These are phyloP conservation scores for Homalodisca vitripennis DNA, from an alignment of 1,140 invertebrate species.

Conservation along the genomic window DNA sequence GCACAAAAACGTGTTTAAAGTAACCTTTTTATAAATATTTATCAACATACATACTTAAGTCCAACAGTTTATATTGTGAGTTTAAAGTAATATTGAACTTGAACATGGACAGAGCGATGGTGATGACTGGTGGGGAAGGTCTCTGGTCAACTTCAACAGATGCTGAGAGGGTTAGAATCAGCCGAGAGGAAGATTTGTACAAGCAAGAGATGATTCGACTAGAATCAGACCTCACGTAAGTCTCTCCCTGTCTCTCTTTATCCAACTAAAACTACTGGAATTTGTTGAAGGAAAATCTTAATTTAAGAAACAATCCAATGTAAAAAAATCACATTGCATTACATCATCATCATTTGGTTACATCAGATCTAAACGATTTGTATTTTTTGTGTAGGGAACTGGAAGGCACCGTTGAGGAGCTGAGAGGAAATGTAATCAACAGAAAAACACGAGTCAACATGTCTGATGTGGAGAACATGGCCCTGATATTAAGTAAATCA, in stretches of 20 bases:
- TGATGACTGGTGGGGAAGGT: slow-evolving; percentile 60
- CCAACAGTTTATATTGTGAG: no score
- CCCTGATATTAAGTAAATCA: slow-evolving; percentile 82
- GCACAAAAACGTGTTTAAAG: no score
- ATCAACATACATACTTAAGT: no score
- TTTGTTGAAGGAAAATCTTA: no score
- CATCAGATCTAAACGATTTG: no score
- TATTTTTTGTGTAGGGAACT: slow-evolving; percentile 78
- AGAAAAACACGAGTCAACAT: slow-evolving; percentile 93
- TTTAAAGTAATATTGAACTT: no score
- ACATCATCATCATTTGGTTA: no score
- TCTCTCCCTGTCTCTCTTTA: no score
- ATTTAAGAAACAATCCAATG: no score
- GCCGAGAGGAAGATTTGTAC: slow-evolving; percentile 81
- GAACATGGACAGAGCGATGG: slow-evolving; percentile 54
- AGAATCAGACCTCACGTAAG: slow-evolving; percentile 85
- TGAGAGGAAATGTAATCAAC: slow-evolving; percentile 93
- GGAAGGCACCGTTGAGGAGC: slow-evolving; percentile 91
- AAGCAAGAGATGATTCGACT: slow-evolving; percentile 86
- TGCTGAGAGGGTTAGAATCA: slow-evolving; percentile 64
- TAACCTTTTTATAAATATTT: no score
- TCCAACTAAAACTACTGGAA: no score
- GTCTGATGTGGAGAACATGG: slow-evolving; percentile 96
- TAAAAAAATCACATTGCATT: no score
- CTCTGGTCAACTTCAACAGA: slow-evolving; percentile 58